Base-by-base conservation (phyloP, 2,888 invertebrate species). In the Vanessa cardui region DNA sequence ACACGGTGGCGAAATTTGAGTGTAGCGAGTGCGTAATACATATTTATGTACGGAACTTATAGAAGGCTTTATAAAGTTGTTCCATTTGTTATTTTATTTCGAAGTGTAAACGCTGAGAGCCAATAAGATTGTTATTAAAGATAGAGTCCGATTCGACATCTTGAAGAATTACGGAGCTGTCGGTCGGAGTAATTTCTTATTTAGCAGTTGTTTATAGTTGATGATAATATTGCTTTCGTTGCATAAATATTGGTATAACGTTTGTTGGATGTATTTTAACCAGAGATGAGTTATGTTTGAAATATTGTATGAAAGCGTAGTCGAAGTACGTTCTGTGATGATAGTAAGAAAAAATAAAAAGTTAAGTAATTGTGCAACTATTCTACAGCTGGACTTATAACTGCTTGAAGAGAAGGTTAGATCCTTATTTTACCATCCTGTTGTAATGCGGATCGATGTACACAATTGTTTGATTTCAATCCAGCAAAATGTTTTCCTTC, bases 1-100 rank as follows among this genome's bases (percentile, higher is more conserved):
- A 90, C 89, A 92, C 92, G 92, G 92, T 91, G 91, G 92, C 90
- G 91, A 92, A 92, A 92, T 92, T 91, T 90, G 87, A 90, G 86
- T 90, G 87, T 86, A 88, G 84, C 88, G 88, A 88, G 89, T 90
- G 88, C 87, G 89, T 90, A 80, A 87, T 90, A 72, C 69, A 70
- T 70, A 89, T 90, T 89, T 90, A 88, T 89, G 88, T 83, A 67
- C 83, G 80, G 71, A 78, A 79, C 73, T 72, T 75, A 76, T 73
- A 75, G 74, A 75, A 75, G 73, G 74, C 76, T 78, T 78, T 77
- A 80, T 79, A 76, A 76, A 77, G 76, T 78, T 79, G 78, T 79
- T 76, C 60, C 68, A 68, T 72, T 73, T 75, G 72, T 74, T 73
- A 72, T 74, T 79, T 73, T 74, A 74, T 75, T 75, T 73, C 72